Conservation (phyloP, 2,113 vertebrate species). For the Pelmatolapia mariae region DNA sequence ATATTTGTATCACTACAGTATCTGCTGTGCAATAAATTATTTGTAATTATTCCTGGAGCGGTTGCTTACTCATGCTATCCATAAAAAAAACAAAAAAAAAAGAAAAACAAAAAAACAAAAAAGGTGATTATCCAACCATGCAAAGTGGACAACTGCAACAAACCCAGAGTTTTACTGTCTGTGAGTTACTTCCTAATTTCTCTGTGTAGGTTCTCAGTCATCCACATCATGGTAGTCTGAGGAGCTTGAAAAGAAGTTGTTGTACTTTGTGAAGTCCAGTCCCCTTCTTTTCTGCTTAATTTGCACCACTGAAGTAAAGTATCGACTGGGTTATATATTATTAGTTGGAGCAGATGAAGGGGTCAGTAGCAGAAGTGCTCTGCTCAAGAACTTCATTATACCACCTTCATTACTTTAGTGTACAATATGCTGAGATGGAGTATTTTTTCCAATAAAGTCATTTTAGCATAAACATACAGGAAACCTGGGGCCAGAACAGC, state of each 20-base stretch:
- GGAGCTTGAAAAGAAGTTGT: neutral
- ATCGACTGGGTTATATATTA: neutral
- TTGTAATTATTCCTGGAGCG: neutral
- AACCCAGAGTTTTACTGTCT: neutral
- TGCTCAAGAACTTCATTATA: neutral
- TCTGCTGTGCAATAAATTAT: neutral
- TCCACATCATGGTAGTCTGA: neutral
- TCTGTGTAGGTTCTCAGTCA: neutral
- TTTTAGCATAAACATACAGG: neutral
- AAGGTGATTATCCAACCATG: neutral
- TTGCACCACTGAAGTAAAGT: neutral
- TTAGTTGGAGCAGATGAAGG: neutral
- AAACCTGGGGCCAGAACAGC: neutral
- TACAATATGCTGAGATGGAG: neutral
- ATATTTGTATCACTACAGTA: neutral
- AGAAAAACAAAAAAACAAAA: rapidly evolving
- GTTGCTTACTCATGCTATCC: neutral
- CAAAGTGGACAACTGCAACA: neutral
- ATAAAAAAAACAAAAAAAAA: neutral
- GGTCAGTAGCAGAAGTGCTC: neutral
- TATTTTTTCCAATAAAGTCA: neutral
- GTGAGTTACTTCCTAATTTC: neutral
- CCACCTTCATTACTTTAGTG: neutral
- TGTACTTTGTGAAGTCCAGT: neutral
- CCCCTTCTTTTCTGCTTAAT: neutral